Evolutionary conservation across 2,888 invertebrate genomes (phyloP).

Genomic region (Nineta flava): DNA sequence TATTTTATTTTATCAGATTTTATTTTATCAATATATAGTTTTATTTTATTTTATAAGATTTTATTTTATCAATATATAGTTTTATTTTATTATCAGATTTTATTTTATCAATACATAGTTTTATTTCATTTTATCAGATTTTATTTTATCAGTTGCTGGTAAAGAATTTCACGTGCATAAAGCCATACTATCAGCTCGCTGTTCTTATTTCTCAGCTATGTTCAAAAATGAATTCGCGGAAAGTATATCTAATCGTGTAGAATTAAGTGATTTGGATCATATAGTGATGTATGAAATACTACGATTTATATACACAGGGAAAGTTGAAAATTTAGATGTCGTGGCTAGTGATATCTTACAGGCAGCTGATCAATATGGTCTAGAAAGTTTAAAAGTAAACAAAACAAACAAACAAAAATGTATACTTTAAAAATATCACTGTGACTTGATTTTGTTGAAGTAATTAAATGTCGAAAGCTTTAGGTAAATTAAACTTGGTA

Average conservation of each 20-base stretch:
- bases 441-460: too few relatives aligned
- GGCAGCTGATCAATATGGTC: conserved; percentile 96
- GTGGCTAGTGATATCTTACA: conserved; percentile 97
- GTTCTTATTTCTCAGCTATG: conserved; percentile 99
- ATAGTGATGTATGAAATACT: conserved; percentile 96
- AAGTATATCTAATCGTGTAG: conserved; percentile 88
- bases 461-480: too few relatives aligned
- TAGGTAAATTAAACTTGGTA: too few relatives aligned
- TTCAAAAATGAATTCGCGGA: conserved; percentile 99
- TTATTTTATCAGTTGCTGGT: conserved; percentile 82
- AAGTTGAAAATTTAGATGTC: conserved; percentile 88
- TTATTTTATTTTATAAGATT: too few relatives aligned
- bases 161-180: conserved; percentile 92
- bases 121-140: too few relatives aligned
- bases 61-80: too few relatives aligned
- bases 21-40: too few relatives aligned
- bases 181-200: conserved; percentile 95
- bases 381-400: conserved; percentile 98
- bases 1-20: too few relatives aligned
- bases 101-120: too few relatives aligned
- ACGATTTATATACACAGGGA: conserved; percentile 95
- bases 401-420: too few relatives aligned
- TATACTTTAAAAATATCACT: too few relatives aligned
- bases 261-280: conserved; percentile 94
- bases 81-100: too few relatives aligned